Percentiles rank a stretch among this genome's conserved stretches.
These are phyloP conservation scores for Catocala sponsa DNA, from an alignment of 2,888 invertebrate genomes.

Conservation along the genomic window DNA sequence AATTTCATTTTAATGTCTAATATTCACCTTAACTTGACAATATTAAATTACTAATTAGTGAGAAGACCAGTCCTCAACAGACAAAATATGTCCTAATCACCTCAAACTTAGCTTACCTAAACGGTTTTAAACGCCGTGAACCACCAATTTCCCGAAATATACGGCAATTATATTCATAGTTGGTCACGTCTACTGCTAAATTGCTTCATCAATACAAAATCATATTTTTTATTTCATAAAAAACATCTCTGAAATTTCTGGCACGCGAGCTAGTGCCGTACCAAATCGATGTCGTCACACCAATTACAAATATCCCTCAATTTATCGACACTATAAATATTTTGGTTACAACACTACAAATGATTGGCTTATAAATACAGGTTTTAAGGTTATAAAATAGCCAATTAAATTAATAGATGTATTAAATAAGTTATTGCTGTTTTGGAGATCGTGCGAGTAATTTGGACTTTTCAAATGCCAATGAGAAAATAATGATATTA, in stretches of 20 bases:
- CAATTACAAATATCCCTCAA: conserved; percentile 26
- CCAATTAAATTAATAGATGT: conserved; percentile 10
- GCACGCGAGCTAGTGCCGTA: conserved; percentile 39
- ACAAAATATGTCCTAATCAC: no score
- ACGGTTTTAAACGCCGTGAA: no score
- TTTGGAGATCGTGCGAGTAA: no score
- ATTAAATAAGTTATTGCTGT: no score
- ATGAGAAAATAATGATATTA: no score
- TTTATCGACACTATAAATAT: conserved; percentile 27
- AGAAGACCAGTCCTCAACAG: no score
- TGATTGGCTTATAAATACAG: conserved; percentile 8
- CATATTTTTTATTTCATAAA: neutral
- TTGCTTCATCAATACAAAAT: conserved; percentile 34
- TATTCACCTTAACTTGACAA: no score
- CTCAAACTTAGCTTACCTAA: no score
- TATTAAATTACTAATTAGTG: no score
- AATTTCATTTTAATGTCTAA: no score
- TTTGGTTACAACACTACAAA: conserved; percentile 23
- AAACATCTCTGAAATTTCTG: conserved; percentile 26
- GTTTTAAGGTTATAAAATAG: conserved; percentile 9
- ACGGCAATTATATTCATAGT: conserved; percentile 35
- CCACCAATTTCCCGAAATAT: neutral
- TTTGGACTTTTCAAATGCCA: no score
- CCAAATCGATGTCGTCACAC: conserved; percentile 29
- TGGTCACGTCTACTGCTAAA: conserved; percentile 37